Percentiles rank a stretch among this genome's conserved stretches.
Evolutionary conservation across 53 echinoderm and acorn worm genomes (phyloP).

Genomic region (Apostichopus leukothele): DNA sequence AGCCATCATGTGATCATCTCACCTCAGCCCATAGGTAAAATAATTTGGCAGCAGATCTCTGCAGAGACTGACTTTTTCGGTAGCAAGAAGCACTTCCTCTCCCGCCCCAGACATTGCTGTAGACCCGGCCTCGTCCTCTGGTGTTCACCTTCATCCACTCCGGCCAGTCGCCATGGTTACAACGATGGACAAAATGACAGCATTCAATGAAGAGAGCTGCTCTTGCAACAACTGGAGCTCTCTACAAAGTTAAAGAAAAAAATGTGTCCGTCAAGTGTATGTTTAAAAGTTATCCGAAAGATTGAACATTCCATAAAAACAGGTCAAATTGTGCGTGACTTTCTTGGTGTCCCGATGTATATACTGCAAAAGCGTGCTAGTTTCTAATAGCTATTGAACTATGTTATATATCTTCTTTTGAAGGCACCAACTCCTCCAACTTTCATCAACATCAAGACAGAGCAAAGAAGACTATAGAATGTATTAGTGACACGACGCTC

Average conservation of each 20-base stretch:
- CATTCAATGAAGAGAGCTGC: slow-evolving; percentile 94
- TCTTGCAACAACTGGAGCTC: slow-evolving; percentile 93
- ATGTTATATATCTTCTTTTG: too few relatives aligned
- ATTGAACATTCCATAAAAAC: too few relatives aligned
- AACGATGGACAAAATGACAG: slow-evolving; percentile 95
- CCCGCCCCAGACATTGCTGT: slow-evolving; percentile 81
- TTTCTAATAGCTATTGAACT: too few relatives aligned
- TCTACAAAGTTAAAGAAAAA: slow-evolving; percentile 48
- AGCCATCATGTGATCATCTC: background rate
- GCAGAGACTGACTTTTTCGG: slow-evolving; percentile 75
- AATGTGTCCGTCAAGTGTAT: too few relatives aligned
- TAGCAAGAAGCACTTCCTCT: slow-evolving; percentile 75
- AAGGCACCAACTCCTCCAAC: too few relatives aligned
- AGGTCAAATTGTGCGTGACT: too few relatives aligned
- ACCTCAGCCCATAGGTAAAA: slow-evolving; percentile 99
- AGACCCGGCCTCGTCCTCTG: slow-evolving; percentile 76
- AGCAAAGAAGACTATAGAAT: too few relatives aligned
- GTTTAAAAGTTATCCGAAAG: too few relatives aligned
- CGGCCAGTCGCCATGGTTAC: slow-evolving; percentile 99
- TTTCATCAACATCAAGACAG: too few relatives aligned
- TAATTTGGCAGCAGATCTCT: slow-evolving; percentile 91
- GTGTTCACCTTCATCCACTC: slow-evolving; percentile 93
- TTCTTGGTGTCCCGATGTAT: too few relatives aligned
- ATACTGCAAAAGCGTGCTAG: too few relatives aligned
- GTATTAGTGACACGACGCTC: too few relatives aligned